Conservation (phyloP, 2,113 vertebrate species). For the Cygnus buccinator region DNA sequence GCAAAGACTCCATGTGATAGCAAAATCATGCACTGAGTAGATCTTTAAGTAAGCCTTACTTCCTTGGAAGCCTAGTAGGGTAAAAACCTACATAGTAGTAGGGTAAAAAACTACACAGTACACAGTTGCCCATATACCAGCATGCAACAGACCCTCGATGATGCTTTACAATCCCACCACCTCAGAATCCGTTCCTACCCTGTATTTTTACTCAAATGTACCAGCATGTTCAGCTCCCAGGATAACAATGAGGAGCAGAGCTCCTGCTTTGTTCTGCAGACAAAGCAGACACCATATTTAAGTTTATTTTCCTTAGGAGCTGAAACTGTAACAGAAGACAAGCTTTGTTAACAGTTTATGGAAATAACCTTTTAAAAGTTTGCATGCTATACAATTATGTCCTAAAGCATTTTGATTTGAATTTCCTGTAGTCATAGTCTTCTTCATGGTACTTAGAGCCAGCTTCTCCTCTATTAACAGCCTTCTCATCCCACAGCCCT, state of each 20-base stretch:
- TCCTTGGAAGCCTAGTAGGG: not conserved
- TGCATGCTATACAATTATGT: not conserved
- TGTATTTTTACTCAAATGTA: constrained; percentile 55
- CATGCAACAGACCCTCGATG: fast-evolving
- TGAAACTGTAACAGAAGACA: constrained; percentile 65
- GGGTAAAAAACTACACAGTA: not conserved
- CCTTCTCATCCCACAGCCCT: constrained; percentile 46
- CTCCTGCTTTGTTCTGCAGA: constrained; percentile 60
- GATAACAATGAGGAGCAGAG: constrained; percentile 49
- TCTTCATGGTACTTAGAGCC: constrained; percentile 26
- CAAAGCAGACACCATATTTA: constrained; percentile 52
- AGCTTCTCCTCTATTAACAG: constrained; percentile 53
- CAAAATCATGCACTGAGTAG: not conserved
- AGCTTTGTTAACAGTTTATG: constrained; percentile 61
- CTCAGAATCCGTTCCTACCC: not conserved
- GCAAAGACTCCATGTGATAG: not conserved
- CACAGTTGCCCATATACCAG: fast-evolving
- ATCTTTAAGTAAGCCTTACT: not conserved
- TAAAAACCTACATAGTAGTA: not conserved
- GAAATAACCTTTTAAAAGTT: constrained; percentile 71
- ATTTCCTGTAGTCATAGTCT: constrained; percentile 57
- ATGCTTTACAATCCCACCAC: not conserved
- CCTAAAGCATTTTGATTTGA: constrained; percentile 47
- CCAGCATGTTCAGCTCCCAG: constrained; percentile 58
- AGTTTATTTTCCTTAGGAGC: constrained; percentile 43